These are phyloP conservation scores for Calidris pugnax DNA, from an alignment of 2,113 vertebrate genomes.

Conservation along the genomic window DNA sequence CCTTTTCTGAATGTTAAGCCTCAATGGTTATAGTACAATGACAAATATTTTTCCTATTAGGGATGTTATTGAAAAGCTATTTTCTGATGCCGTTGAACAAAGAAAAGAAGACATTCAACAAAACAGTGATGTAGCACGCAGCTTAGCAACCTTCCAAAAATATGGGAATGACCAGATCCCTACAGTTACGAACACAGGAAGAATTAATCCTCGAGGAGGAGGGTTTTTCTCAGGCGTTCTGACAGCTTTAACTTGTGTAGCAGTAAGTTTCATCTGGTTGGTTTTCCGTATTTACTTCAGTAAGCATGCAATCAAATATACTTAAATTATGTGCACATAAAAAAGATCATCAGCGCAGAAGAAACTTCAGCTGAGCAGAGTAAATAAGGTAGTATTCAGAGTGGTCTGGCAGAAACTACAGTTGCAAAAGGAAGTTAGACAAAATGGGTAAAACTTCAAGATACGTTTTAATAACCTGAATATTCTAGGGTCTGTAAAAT, in stretches of 20 bases:
- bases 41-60: slow-evolving; percentile 68
- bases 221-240: slow-evolving; percentile 92
- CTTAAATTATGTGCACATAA: not conserved
- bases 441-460: not conserved
- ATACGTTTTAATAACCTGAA: not conserved
- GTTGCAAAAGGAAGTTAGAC: not conserved
- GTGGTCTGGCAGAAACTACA: not conserved
- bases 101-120: slow-evolving; percentile 83
- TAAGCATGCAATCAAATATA: not conserved
- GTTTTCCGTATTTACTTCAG: not conserved
- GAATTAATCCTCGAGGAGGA: slow-evolving; percentile 76
- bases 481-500: not conserved
- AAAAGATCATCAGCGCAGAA: not conserved
- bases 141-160: slow-evolving; percentile 87
- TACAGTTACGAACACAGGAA: slow-evolving; percentile 47
- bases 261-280: slow-evolving; percentile 78
- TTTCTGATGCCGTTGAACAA: slow-evolving; percentile 80
- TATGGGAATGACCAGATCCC: slow-evolving; percentile 80
- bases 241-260: slow-evolving; percentile 86
- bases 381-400: not conserved
- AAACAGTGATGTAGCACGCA: slow-evolving; percentile 76
- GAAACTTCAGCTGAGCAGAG: not conserved
- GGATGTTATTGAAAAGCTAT: slow-evolving; percentile 90
- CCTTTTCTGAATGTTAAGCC: not conserved
- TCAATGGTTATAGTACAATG: not conserved